These are phyloP conservation scores for Bufo gargarizans DNA, from an alignment of 2,113 vertebrate species.

Conservation along the genomic window DNA sequence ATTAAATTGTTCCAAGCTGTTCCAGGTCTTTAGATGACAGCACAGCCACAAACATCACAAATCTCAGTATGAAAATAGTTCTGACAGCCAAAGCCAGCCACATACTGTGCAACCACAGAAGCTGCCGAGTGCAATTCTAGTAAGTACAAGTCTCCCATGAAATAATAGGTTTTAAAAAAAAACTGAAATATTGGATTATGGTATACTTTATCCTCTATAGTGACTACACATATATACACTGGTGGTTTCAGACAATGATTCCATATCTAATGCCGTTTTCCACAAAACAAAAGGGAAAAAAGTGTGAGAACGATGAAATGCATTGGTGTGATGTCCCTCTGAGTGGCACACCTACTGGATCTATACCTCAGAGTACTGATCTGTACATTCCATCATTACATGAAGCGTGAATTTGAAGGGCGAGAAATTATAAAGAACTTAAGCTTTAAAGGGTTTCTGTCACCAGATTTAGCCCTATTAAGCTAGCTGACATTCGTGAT, in stretches of 20 bases:
- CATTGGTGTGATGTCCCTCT: background rate
- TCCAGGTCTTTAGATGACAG: background rate
- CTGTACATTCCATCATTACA: background rate
- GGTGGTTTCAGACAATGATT: background rate
- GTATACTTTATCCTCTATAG: background rate
- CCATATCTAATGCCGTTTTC: background rate
- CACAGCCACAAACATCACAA: conserved; percentile 6
- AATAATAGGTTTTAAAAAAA: background rate
- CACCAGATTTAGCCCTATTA: no score
- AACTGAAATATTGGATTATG: background rate
- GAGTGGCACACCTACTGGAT: background rate
- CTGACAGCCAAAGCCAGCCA: conserved; percentile 20
- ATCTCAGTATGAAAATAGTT: conserved; percentile 4
- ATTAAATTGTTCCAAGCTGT: background rate
- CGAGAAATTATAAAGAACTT: background rate
- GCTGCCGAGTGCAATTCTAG: background rate
- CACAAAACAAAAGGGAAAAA: background rate
- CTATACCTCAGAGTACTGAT: background rate
- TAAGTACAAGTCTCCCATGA: conserved; percentile 15
- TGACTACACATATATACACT: background rate
- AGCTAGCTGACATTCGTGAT: no score
- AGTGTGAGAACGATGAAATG: background rate
- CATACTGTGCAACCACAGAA: conserved; percentile 18
- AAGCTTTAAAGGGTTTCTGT: no score
- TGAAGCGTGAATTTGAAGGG: background rate